phyloP scores from a whole-genome alignment of 2,797 vertebrate genomes.

The Gallinago solitaria region DNA sequence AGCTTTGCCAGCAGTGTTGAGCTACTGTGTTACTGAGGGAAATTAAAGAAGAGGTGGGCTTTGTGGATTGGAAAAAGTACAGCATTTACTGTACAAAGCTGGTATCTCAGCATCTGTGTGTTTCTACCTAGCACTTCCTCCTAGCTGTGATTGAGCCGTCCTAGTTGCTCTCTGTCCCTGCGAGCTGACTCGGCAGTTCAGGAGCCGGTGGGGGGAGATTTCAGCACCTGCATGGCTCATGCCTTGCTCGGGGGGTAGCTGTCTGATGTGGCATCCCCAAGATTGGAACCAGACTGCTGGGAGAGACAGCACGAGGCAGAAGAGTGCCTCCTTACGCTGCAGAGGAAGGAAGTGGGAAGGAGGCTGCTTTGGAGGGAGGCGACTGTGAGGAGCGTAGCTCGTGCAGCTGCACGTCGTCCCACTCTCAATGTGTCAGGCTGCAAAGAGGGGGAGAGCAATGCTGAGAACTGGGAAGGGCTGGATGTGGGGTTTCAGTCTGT shows the following conservation, averaged over 20 bases:
- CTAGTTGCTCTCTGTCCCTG: neutral
- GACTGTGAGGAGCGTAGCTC: neutral
- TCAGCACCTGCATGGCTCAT: slow-evolving; percentile 43
- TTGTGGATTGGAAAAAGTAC: neutral
- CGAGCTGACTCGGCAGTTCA: slow-evolving; percentile 45
- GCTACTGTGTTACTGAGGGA: neutral
- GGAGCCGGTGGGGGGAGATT: neutral
- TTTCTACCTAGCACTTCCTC: neutral
- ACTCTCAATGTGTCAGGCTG: neutral
- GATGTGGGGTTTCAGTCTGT: neutral
- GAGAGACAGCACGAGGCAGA: neutral
- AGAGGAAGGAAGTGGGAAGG: slow-evolving; percentile 39
- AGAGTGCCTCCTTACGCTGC: neutral
- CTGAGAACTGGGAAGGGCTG: neutral
- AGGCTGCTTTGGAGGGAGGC: slow-evolving; percentile 3
- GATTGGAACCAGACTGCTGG: neutral
- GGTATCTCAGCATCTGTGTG: neutral
- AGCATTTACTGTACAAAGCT: neutral
- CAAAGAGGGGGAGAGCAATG: neutral
- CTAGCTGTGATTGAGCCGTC: neutral
- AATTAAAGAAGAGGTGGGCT: neutral
- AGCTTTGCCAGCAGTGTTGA: neutral
- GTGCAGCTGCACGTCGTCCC: neutral
- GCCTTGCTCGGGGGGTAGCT: slow-evolving; percentile 27
- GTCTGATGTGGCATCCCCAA: slow-evolving; percentile 53